Conservation (phyloP, 2,888 invertebrate genomes). For the Xanthia togata region DNA sequence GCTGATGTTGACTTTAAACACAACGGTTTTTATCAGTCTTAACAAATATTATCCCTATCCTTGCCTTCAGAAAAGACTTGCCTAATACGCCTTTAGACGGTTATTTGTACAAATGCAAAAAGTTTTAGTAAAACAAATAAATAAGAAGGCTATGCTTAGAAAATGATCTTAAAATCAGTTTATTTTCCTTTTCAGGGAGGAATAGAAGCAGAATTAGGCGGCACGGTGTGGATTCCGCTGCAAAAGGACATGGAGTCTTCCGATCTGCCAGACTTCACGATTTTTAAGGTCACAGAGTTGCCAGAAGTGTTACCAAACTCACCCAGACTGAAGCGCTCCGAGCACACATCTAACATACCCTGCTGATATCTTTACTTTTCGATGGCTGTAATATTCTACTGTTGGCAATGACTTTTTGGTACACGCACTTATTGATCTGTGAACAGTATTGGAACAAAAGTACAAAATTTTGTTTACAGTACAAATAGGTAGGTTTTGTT, state of each 20-base stretch:
- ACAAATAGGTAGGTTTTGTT: constrained; percentile 68
- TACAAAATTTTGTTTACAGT: constrained; percentile 70
- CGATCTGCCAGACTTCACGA: constrained; percentile 92
- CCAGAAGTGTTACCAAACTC: constrained; percentile 91
- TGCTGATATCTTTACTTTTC: constrained; percentile 68
- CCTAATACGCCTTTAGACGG: neutral
- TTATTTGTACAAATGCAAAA: neutral
- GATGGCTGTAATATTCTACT: constrained; percentile 65
- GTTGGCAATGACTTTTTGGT: constrained; percentile 54
- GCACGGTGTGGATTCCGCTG: constrained; percentile 95
- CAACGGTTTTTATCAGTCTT: neutral
- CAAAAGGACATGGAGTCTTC: constrained; percentile 87
- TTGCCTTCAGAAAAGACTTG: neutral
- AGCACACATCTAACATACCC: constrained; percentile 61
- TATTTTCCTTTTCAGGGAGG: constrained; percentile 91
- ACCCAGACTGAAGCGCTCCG: constrained; percentile 82
- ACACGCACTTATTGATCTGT: constrained; percentile 49
- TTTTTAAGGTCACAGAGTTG: constrained; percentile 92
- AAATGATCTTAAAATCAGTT: neutral
- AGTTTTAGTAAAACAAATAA: neutral
- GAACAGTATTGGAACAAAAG: constrained; percentile 70
- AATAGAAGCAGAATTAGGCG: constrained; percentile 93
- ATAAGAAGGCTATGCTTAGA: neutral
- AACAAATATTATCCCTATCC: neutral
- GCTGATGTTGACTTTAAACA: constrained; percentile 1